Conservation (phyloP, 1,140 invertebrate genomes). For the Helicoverpa zea region DNA sequence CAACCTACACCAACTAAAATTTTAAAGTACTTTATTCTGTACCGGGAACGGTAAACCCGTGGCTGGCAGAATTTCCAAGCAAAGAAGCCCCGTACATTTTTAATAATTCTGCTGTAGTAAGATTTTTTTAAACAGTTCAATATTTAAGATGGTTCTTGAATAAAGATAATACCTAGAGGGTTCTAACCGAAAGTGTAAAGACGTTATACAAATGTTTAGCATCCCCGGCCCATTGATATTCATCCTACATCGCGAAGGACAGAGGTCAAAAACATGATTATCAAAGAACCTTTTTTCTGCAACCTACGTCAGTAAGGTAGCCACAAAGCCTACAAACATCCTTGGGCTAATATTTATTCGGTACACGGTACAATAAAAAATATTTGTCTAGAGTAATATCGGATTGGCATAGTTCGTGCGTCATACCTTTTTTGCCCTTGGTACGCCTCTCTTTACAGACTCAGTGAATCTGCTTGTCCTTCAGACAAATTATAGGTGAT, state of each 20-base stretch:
- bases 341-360: slow-evolving; percentile 35
- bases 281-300: slow-evolving; percentile 37
- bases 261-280: slow-evolving; percentile 41
- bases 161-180: too few relatives aligned
- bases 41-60: too few relatives aligned
- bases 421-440: slow-evolving; percentile 41
- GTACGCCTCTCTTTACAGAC: neutral
- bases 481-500: slow-evolving; percentile 5
- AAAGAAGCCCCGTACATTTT: too few relatives aligned
- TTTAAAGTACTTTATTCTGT: slow-evolving; percentile 7
- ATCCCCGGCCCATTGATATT: slow-evolving; percentile 1
- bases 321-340: slow-evolving; percentile 10
- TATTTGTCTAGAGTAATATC: slow-evolving; percentile 27
- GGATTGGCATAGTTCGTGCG: slow-evolving; percentile 13
- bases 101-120: too few relatives aligned
- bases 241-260: slow-evolving; percentile 12
- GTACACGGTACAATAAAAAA: slow-evolving; percentile 34
- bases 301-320: slow-evolving; percentile 33
- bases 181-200: neutral
- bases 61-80: too few relatives aligned
- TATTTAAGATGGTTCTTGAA: too few relatives aligned
- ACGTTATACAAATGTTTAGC: neutral
- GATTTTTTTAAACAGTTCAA: too few relatives aligned
- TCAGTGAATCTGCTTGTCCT: neutral
- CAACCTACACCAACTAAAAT: slow-evolving; percentile 36